Conservation (phyloP, 2,113 vertebrate genomes). For the Oreochromis spilurus region DNA sequence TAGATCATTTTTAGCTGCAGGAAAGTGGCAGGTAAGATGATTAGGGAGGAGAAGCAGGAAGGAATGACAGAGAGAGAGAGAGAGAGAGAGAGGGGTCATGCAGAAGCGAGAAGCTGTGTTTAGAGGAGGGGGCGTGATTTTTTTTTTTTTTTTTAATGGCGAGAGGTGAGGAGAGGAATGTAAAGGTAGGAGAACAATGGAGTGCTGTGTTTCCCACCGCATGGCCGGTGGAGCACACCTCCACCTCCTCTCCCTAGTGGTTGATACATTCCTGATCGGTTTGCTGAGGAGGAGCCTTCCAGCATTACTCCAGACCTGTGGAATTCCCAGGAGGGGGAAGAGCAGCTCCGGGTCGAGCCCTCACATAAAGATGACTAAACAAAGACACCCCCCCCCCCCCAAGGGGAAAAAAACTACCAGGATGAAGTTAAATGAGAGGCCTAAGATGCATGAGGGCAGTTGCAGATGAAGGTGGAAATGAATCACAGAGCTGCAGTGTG, state of each 20-base stretch:
- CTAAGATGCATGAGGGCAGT: conserved; percentile 17
- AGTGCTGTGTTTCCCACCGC: conserved; percentile 56
- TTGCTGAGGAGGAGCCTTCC: conserved; percentile 69
- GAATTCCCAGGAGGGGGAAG: conserved; percentile 67
- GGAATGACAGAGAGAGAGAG: not conserved
- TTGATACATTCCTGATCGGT: conserved; percentile 71
- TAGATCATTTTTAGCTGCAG: conserved; percentile 23
- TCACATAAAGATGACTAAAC: conserved; percentile 44
- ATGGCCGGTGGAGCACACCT: conserved; percentile 46
- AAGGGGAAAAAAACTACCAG: not conserved
- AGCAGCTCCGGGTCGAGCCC: conserved; percentile 53
- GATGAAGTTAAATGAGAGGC: conserved; percentile 39
- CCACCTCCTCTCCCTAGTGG: conserved; percentile 12
- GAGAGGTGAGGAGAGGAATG: conserved; percentile 71
- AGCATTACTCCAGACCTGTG: conserved; percentile 70
- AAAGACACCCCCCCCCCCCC: not conserved
- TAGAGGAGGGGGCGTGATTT: conserved; percentile 40
- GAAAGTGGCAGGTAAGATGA: conserved; percentile 40
- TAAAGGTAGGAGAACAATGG: conserved; percentile 76
- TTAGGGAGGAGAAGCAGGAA: conserved; percentile 17
- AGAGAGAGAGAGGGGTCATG: conserved; percentile 22
- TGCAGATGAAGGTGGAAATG: conserved; percentile 42
- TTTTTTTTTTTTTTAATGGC: not conserved
- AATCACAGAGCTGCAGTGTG: conserved; percentile 27
- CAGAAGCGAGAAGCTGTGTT: conserved; percentile 39